These are phyloP conservation scores for Pseudorasbora parva DNA, from an alignment of 2,113 vertebrate genomes.

Conservation along the genomic window DNA sequence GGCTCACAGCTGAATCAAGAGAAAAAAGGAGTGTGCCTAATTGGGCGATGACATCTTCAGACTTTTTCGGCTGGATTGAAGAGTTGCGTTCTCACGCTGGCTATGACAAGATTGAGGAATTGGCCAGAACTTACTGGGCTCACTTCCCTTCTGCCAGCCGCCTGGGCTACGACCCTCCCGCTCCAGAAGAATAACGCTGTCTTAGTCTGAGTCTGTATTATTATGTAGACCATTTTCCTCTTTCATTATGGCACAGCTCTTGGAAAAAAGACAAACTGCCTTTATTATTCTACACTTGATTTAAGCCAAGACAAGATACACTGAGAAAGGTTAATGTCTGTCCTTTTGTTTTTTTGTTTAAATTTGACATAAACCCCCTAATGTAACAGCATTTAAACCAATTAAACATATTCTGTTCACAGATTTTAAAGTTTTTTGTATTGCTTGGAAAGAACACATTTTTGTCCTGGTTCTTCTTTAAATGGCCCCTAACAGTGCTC, in stretches of 20 bases:
- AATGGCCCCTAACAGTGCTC: not conserved
- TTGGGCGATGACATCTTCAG: conserved; percentile 70
- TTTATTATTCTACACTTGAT: conserved; percentile 9
- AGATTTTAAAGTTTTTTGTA: not conserved
- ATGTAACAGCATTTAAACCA: not conserved
- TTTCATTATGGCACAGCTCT: not conserved
- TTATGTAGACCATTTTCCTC: not conserved
- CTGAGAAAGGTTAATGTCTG: not conserved
- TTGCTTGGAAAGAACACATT: not conserved
- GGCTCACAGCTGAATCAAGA: conserved; percentile 42
- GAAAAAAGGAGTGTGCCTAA: conserved; percentile 65
- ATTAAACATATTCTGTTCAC: not conserved
- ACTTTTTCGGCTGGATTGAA: conserved; percentile 74
- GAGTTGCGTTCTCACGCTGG: conserved; percentile 65
- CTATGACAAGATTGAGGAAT: conserved; percentile 63
- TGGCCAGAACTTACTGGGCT: conserved; percentile 73
- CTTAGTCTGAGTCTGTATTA: not conserved
- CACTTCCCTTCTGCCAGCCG: conserved; percentile 70
- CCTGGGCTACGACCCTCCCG: conserved; percentile 64
- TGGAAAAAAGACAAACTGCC: not conserved
- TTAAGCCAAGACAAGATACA: not conserved
- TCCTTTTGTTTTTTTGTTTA: not conserved
- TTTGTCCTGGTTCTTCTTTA: not conserved
- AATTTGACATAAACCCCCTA: not conserved
- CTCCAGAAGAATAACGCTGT: conserved; percentile 64